phyloP scores from a whole-genome alignment of 2,888 invertebrate species.

The Epinotia brunnichana region DNA sequence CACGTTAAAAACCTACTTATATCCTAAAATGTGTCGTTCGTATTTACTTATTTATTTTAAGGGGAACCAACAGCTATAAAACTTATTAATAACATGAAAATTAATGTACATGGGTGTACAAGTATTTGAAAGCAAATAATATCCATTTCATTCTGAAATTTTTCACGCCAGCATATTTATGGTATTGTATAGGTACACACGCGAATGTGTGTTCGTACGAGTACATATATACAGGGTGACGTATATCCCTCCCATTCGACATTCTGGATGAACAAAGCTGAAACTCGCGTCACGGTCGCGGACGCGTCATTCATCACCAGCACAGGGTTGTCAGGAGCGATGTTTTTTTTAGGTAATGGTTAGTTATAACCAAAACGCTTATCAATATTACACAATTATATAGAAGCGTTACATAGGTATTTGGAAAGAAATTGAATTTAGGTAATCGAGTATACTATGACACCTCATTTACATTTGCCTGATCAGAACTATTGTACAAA shows the following conservation, averaged over 20 bases:
- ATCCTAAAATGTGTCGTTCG: background rate
- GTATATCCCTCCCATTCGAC: constrained; percentile 46
- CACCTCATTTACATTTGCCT: no score
- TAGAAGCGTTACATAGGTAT: background rate
- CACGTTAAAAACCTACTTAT: background rate
- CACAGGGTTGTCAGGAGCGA: constrained; percentile 29
- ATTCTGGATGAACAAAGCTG: constrained; percentile 47
- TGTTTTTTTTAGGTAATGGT: no score
- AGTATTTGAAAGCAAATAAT: background rate
- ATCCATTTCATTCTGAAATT: constrained; percentile 7
- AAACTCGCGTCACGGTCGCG: constrained; percentile 45
- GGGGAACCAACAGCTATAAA: no score
- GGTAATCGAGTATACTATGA: no score
- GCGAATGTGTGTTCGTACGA: background rate
- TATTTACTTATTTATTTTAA: no score
- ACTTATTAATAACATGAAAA: no score
- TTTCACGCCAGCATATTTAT: constrained; percentile 24
- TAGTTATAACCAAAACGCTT: background rate
- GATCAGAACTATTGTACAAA: background rate
- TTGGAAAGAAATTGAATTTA: no score
- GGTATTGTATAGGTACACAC: background rate
- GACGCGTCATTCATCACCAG: constrained; percentile 45
- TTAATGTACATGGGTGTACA: no score
- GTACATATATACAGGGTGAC: constrained; percentile 33
- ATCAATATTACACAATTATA: background rate